Evolutionary conservation across 2,113 vertebrate species (phyloP), one percentile per base, ranked within the genome.

Genomic region (Ptilorrhoa leucosticta): DNA sequence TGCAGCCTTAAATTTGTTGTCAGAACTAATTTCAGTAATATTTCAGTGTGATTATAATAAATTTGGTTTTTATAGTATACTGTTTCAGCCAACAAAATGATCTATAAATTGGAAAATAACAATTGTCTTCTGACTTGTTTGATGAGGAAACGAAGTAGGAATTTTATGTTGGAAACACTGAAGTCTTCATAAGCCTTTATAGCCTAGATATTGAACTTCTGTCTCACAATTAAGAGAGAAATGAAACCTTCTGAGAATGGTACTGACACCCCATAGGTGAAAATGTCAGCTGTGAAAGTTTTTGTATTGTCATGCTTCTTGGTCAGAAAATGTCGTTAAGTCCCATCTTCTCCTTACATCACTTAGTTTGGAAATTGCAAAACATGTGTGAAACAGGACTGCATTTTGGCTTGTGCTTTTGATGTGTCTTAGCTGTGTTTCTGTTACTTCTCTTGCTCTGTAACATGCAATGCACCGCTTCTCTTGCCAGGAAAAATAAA

Each of bases 201-300:
- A 89, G 44, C 58, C 28, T 83, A 51, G 80, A 9, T 92, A 57
- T 56, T 79, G 72, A 96, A 93, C 13, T 96, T 69, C 97, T 93
- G 97, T 98, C 98, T 98, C 94, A 92, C 93, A 68, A 94, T 91
- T 97, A 69, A 53, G 86, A 94, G 97, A 97, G 96, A 98, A 98
- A 98, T 97, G 54, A 95, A 96, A 90, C 64, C 27, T 80, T 93
- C 87, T 83, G 97, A 98, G 97, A 97, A 94, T 78, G 24, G 33
- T 97, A 97, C 97, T 98, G 97, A 98, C 97, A 97, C 73, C n/a
- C 71, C 48, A n/a, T 86, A 81, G 69, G 61, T 78, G 73, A 78
- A 71, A 84, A 87, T 13, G 31, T 71, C 45, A 48, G 13, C 56
- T 83, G 40, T 30, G 47, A 37, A 93, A 79, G 24, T 61, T 60